phyloP scores from a whole-genome alignment of 1,140 invertebrate species.

The Aphelenchoides fujianensis region DNA sequence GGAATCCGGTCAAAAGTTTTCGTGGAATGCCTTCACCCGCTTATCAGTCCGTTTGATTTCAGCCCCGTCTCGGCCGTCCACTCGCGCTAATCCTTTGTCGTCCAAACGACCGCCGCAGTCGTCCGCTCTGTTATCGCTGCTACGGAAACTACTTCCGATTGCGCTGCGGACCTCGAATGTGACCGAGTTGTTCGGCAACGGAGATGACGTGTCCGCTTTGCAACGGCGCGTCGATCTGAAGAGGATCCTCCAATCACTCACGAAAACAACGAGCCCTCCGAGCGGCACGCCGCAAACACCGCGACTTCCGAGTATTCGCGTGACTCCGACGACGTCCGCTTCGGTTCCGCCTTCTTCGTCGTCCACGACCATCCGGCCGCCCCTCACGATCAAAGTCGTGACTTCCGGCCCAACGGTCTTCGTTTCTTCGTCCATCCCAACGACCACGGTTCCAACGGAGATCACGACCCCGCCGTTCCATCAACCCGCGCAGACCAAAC shows the following conservation, averaged over 20 bases:
- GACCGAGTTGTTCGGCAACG: too few species aligned
- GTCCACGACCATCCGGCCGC: too few species aligned
- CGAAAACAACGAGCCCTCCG: not conserved
- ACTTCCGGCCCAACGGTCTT: not conserved
- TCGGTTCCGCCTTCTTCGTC: not conserved
- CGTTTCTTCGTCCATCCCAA: not conserved
- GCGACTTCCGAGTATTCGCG: not conserved
- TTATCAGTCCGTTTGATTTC: too few species aligned
- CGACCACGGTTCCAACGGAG: not conserved
- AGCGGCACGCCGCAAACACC: not conserved
- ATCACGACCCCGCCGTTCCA: not conserved
- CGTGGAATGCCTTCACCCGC: not conserved
- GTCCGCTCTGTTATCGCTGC: not conserved
- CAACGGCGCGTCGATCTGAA: not conserved
- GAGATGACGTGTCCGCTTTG: too few species aligned
- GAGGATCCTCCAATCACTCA: not conserved
- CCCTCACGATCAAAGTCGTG: not conserved
- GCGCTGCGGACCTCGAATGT: too few species aligned
- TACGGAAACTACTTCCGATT: conserved; percentile 16
- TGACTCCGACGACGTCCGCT: not conserved
- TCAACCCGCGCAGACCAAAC: not conserved
- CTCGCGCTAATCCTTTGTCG: not conserved
- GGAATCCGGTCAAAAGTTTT: not conserved
- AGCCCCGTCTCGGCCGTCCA: not conserved
- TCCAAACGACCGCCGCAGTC: not conserved